Conservation (phyloP, 2,113 vertebrate genomes). For the Heterochromis multidens region DNA sequence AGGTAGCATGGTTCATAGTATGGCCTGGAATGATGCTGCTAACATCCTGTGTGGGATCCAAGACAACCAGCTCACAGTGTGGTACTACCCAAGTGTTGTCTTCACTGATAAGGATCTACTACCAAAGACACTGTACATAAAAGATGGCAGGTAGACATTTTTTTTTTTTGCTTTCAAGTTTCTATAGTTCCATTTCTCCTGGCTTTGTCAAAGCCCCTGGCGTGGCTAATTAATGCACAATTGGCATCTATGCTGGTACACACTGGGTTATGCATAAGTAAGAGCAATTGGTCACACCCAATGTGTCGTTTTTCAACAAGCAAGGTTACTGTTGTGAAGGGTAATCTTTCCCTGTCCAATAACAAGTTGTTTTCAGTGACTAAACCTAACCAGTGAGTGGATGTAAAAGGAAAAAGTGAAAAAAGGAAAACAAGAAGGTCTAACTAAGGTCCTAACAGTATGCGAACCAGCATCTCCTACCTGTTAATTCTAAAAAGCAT, state of each 20-base stretch:
- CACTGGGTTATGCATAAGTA: neutral
- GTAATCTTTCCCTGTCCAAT: neutral
- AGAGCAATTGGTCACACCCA: neutral
- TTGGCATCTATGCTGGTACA: neutral
- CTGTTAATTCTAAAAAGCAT: neutral
- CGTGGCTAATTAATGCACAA: neutral
- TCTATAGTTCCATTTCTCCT: neutral
- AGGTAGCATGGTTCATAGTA: slow-evolving; percentile 92
- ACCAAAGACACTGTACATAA: slow-evolving; percentile 84
- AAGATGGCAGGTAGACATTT: slow-evolving; percentile 84
- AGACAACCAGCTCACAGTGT: slow-evolving; percentile 85
- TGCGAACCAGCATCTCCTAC: neutral
- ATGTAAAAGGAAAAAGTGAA: neutral
- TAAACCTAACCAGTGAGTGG: neutral
- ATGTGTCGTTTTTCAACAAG: neutral
- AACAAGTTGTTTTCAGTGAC: no score
- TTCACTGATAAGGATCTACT: slow-evolving; percentile 93
- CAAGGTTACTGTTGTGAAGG: neutral
- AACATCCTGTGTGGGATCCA: slow-evolving; percentile 95
- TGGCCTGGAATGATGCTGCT: slow-evolving; percentile 89
- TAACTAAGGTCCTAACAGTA: neutral
- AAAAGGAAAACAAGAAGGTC: no score
- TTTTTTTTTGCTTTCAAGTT: neutral
- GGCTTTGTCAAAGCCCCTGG: neutral
- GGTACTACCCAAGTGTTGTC: slow-evolving; percentile 88